A percentile compares a stretch with the other conserved stretches of the same genome.
Conservation (phyloP, 2,888 invertebrate species). For the Tupiocoris notatus region DNA sequence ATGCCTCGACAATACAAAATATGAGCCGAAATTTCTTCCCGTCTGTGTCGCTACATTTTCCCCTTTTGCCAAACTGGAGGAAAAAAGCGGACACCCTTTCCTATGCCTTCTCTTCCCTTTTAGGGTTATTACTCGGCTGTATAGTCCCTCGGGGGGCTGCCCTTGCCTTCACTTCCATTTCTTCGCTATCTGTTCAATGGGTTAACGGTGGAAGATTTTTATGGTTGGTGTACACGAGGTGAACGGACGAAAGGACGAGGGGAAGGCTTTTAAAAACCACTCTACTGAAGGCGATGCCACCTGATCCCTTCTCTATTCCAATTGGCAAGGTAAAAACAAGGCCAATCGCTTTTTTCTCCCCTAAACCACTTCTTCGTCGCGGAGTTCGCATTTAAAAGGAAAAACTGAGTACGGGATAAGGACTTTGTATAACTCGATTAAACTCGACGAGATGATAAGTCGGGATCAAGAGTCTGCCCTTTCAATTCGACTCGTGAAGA, state of each 20-base stretch:
- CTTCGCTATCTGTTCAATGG: not conserved
- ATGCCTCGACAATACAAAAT: too few relatives aligned
- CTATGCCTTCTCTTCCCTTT: not conserved
- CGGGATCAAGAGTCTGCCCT: not conserved
- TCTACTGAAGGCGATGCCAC: slow-evolving; percentile 23
- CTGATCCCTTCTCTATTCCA: slow-evolving; percentile 35
- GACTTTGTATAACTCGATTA: slow-evolving; percentile 10
- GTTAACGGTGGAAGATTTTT: slow-evolving; percentile 35
- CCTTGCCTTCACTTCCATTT: not conserved
- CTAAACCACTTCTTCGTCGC: slow-evolving; percentile 8
- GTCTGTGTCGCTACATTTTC: not conserved
- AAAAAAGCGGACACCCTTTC: not conserved
- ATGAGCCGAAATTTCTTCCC: not conserved
- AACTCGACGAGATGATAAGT: not conserved
- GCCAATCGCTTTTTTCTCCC: slow-evolving; percentile 9
- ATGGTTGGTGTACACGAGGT: slow-evolving; percentile 15
- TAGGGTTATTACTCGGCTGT: not conserved
- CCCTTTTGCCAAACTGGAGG: not conserved
- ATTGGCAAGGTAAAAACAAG: slow-evolving; percentile 22
- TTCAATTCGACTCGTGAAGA: not conserved
- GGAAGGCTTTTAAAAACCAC: slow-evolving; percentile 35
- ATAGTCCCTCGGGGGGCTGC: not conserved
- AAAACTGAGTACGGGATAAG: not conserved
- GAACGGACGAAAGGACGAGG: not conserved
- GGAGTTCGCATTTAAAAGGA: not conserved